Evolutionary conservation across 2,888 invertebrate genomes (phyloP).

Genomic region (Yponomeuta evonymella): DNA sequence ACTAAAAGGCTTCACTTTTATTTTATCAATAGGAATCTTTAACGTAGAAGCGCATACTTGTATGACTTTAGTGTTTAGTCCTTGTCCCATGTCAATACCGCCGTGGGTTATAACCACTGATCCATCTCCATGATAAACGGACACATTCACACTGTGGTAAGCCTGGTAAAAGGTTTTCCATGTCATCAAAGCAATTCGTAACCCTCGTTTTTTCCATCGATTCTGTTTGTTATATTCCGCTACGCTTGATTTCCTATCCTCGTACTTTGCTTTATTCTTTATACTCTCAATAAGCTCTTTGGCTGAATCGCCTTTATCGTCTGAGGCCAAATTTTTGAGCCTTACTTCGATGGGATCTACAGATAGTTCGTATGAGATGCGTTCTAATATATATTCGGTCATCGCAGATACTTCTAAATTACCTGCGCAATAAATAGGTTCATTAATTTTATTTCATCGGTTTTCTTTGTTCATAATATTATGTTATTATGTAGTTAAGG

Average conservation of each 20-base stretch:
- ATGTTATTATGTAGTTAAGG: too few relatives aligned
- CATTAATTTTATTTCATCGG: too few relatives aligned
- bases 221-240: constrained; percentile 77
- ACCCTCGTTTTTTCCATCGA: constrained; percentile 83
- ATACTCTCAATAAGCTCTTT: constrained; percentile 57
- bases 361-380: constrained; percentile 68
- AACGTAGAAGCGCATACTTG: constrained; percentile 80
- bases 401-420: constrained; percentile 72
- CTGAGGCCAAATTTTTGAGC: constrained; percentile 60
- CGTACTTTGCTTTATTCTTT: constrained; percentile 72
- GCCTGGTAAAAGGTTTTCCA: constrained; percentile 68
- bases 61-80: constrained; percentile 80
- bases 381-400: constrained; percentile 80
- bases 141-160: constrained; percentile 66
- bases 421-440: constrained; percentile 30
- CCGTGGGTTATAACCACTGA: constrained; percentile 79
- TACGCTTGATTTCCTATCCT: constrained; percentile 58
- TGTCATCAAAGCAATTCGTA: constrained; percentile 77
- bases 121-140: constrained; percentile 79
- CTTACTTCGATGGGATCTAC: constrained; percentile 76
- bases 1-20: constrained; percentile 80
- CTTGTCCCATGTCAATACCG: constrained; percentile 83
- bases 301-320: constrained; percentile 39
- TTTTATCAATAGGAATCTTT: constrained; percentile 77
- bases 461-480: too few relatives aligned